phyloP scores from a whole-genome alignment of 1,140 invertebrate genomes.

The Lepidurus couesii region DNA sequence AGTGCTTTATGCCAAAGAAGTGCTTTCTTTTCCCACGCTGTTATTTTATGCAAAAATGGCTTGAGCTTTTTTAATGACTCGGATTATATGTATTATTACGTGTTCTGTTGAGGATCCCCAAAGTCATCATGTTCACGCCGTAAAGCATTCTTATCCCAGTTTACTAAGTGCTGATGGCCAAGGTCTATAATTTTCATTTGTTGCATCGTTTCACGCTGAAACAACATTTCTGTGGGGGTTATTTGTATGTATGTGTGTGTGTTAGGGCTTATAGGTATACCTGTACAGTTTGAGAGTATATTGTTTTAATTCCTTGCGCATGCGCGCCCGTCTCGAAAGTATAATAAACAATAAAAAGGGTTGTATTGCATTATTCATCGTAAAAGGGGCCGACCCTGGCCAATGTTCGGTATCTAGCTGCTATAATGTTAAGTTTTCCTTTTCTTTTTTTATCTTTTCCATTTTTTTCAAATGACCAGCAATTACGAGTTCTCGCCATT shows the following conservation, averaged over 20 bases:
- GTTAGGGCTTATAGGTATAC: not conserved
- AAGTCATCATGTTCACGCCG: conserved; percentile 13
- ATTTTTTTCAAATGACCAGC: not conserved
- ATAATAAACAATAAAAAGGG: not conserved
- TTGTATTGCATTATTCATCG: conserved; percentile 15
- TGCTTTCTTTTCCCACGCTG: conserved; percentile 5
- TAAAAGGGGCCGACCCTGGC: not conserved
- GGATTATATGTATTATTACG: not conserved
- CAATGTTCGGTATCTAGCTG: conserved; percentile 1
- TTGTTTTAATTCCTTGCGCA: not conserved
- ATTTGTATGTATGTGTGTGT: not conserved
- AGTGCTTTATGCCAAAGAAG: not conserved
- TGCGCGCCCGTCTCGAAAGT: not conserved
- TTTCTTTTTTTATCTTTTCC: not conserved
- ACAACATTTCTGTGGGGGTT: not conserved
- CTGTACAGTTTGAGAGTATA: not conserved
- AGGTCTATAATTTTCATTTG: not conserved
- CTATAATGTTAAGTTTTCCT: not conserved
- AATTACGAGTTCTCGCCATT: conserved; percentile 22
- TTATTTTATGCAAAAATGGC: not conserved
- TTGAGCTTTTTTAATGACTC: not conserved
- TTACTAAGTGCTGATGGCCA: conserved; percentile 1
- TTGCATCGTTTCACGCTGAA: conserved; percentile 3
- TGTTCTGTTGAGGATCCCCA: not conserved
- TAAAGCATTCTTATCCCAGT: not conserved